Conservation (phyloP, 2,888 invertebrate genomes). For the Eupelmus urozonus region DNA sequence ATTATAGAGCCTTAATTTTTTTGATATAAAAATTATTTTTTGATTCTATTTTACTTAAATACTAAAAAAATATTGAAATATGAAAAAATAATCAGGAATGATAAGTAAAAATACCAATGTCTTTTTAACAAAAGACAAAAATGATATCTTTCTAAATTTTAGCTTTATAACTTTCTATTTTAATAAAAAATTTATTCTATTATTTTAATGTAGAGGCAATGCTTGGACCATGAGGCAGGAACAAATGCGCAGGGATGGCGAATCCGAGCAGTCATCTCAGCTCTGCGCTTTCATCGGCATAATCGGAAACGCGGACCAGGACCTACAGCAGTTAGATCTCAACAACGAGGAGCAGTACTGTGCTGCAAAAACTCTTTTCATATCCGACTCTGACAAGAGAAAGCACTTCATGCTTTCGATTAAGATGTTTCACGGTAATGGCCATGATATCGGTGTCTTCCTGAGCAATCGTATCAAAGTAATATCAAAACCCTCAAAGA, state of each 20-base stretch:
- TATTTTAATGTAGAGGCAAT: too few relatives aligned
- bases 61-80: too few relatives aligned
- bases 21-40: too few relatives aligned
- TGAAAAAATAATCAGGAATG: too few relatives aligned
- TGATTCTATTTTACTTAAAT: too few relatives aligned
- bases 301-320: constrained; percentile 98
- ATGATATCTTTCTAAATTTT: too few relatives aligned
- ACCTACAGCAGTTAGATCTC: constrained; percentile 98
- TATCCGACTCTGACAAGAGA: constrained; percentile 98
- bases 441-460: constrained; percentile 98
- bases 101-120: too few relatives aligned
- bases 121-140: too few relatives aligned
- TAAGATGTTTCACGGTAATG: constrained; percentile 99
- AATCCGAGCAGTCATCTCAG: constrained; percentile 93
- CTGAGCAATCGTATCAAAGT: constrained; percentile 99
- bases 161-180: too few relatives aligned
- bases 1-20: too few relatives aligned
- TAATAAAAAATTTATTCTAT: too few relatives aligned
- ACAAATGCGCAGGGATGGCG: constrained; percentile 93
- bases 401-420: constrained; percentile 99
- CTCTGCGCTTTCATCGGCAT: constrained; percentile 99
- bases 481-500: constrained; percentile 99
- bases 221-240: constrained; percentile 98
- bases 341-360: constrained; percentile 99
- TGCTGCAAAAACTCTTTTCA: constrained; percentile 99